Conservation (phyloP, 2,797 vertebrate genomes). For the Schizothorax lantsangensis region DNA sequence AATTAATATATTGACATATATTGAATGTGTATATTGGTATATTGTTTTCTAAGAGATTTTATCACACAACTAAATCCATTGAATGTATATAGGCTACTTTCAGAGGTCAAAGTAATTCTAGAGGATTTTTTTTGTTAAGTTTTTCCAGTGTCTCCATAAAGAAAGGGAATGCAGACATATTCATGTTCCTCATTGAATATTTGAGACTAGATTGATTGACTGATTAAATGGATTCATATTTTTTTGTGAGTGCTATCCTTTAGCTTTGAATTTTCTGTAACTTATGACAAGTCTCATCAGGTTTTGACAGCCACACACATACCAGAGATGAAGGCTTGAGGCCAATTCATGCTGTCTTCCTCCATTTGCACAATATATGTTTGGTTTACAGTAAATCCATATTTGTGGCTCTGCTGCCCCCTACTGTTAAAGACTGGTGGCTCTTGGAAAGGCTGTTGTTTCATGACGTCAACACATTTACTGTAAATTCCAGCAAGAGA, state of each 20-base stretch:
- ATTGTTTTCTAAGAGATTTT: too few species aligned
- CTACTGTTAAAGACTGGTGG: neutral
- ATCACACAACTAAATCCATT: neutral
- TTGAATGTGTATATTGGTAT: too few species aligned
- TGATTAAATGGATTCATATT: neutral
- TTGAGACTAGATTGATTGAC: neutral
- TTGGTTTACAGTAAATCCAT: neutral
- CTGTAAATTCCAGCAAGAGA: too few species aligned
- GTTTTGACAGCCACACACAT: neutral
- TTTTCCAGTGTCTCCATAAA: neutral
- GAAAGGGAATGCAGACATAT: neutral
- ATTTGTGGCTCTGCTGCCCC: neutral
- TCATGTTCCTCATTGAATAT: neutral
- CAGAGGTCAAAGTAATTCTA: neutral
- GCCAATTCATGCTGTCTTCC: neutral
- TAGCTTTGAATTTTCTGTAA: neutral
- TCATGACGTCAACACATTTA: neutral
- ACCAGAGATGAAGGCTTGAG: neutral
- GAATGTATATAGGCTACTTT: neutral
- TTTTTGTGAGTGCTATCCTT: neutral
- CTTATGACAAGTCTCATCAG: conserved; percentile 16
- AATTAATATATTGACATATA: too few species aligned
- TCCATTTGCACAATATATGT: neutral
- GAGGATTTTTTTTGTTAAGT: too few species aligned
- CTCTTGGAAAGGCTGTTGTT: neutral